Evolutionary conservation across 2,113 vertebrate genomes (phyloP), one percentile per base, ranked within the genome.

Genomic region (Paedocypris sp.): DNA sequence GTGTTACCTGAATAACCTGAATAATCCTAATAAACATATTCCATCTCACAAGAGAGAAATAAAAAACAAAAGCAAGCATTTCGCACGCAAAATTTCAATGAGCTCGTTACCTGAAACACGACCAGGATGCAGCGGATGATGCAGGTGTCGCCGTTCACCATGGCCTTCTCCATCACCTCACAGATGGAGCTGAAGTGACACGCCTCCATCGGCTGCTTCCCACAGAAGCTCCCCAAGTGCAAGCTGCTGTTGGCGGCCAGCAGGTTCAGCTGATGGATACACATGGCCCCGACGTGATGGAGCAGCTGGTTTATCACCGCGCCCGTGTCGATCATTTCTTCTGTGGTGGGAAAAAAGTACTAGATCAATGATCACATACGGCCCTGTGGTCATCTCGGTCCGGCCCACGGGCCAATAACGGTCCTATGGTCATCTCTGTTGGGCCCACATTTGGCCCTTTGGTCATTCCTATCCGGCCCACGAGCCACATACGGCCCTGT

Each of bases 221-320:
- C 92, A 77, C 96, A 29, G 15, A 98, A 87, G 10, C 83, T 86
- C 16, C 87, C 91, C 52, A 95, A 83, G 32, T 92, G 92, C 43
- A 93, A 36, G 61, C 74, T 70, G 74, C 83, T 90, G 77, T 90
- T 93, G 62, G 89, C 87, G 10, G 92, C 89, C 53, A 98, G 82
- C 58, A 94, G 83, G 76, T 96, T 98, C 59, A 96, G 93, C 72
- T 98, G 93, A 75, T 98, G 95, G 79, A 97, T 94, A 73, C 94
- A 98, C 95, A 98, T 98, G 41, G 95, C 95, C 68, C 95, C 95
- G 72, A 98, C 90, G 5, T 98, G 95, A 84, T 98, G 95, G 81
- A 98, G 76, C 69, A 97, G 80, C 49, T 98, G 95, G 79, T 92
- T 98, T 79, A 98, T 95, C 73, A 98, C 95, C 62, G 93, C 91